phyloP scores from a whole-genome alignment of 2,113 vertebrate species.

The Saccopteryx leptura region DNA sequence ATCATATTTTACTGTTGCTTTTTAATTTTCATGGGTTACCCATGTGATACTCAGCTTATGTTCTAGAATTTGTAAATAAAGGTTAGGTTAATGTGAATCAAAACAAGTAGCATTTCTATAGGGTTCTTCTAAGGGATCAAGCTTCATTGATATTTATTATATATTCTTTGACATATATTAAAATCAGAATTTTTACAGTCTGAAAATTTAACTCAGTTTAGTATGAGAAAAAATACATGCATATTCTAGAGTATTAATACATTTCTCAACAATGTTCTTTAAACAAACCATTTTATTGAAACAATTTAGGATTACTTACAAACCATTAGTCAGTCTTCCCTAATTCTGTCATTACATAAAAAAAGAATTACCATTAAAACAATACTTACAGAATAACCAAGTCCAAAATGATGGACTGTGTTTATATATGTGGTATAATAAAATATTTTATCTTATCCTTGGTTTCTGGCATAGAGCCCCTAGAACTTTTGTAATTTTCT shows the following conservation, averaged over 20 bases:
- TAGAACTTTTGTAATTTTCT: neutral
- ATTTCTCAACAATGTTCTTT: neutral
- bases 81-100: neutral
- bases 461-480: neutral
- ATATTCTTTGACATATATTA: neutral
- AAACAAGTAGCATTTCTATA: neutral
- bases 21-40: neutral
- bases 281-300: neutral
- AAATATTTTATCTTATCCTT: neutral
- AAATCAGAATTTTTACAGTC: neutral
- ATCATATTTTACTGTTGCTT: neutral
- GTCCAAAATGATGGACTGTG: neutral
- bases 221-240: neutral
- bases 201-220: neutral
- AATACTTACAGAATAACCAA: conserved; percentile 6
- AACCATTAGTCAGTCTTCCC: neutral
- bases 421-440: neutral
- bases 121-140: neutral
- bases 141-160: conserved; percentile 14
- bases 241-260: neutral
- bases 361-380: neutral
- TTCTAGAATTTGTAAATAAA: conserved; percentile 15
- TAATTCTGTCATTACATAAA: neutral
- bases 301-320: neutral
- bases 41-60: neutral